phyloP scores from a whole-genome alignment of 2,888 invertebrate genomes.

The Perizoma affinitatum region DNA sequence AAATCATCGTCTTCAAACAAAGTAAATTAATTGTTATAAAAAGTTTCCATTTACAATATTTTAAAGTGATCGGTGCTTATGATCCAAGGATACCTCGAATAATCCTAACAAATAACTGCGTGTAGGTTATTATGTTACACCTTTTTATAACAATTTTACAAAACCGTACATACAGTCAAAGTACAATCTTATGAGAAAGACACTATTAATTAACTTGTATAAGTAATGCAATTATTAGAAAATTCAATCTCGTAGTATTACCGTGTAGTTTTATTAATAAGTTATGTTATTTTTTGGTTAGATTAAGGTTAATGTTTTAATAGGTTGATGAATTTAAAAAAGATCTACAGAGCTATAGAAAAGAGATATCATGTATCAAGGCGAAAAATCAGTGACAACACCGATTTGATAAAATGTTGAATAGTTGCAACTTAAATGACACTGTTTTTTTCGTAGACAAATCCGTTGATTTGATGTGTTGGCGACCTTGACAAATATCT shows the following conservation, averaged over 20 bases:
- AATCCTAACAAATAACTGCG: constrained; percentile 44
- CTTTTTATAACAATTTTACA: constrained; percentile 14
- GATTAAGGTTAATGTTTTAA: neutral
- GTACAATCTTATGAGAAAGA: constrained; percentile 57
- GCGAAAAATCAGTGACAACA: too few species aligned
- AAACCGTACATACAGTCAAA: constrained; percentile 55
- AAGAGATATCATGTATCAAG: too few species aligned
- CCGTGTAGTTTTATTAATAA: constrained; percentile 21
- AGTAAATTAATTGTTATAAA: neutral
- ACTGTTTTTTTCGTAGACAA: too few species aligned
- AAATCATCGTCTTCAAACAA: neutral
- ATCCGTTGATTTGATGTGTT: too few species aligned
- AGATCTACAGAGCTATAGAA: too few species aligned
- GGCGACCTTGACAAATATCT: too few species aligned
- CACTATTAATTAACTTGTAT: constrained; percentile 37
- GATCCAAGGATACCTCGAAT: constrained; percentile 56
- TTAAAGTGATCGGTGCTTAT: constrained; percentile 21
- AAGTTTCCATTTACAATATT: neutral
- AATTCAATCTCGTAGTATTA: constrained; percentile 71
- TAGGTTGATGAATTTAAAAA: neutral
- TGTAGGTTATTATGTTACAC: too few species aligned
- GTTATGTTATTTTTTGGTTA: constrained; percentile 12
- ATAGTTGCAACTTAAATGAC: too few species aligned
- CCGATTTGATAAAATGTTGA: too few species aligned
- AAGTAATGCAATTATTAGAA: constrained; percentile 66